A percentile compares a stretch with the other conserved stretches of the same genome.
Evolutionary conservation across 2,797 vertebrate genomes (phyloP).

Genomic region (Nasua narica): DNA sequence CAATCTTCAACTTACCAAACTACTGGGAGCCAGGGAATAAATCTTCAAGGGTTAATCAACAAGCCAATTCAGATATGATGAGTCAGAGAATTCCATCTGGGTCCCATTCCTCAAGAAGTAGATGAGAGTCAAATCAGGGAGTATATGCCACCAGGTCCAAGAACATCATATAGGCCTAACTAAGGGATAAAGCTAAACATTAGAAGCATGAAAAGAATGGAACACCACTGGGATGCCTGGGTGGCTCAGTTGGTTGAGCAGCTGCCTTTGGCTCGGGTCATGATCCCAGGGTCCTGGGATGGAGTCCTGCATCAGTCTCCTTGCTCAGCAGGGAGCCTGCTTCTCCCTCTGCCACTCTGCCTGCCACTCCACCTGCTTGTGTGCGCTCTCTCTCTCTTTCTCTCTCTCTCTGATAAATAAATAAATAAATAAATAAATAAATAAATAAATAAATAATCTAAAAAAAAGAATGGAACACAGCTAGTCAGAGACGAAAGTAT

Average conservation of each 20-base stretch:
- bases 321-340: too few relatives aligned
- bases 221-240: too few relatives aligned
- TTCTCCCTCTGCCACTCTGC: too few relatives aligned
- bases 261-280: too few relatives aligned
- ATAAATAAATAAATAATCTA: too few relatives aligned
- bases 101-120: not conserved
- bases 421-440: too few relatives aligned
- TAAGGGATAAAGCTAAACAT: not conserved
- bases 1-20: not conserved
- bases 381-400: too few relatives aligned
- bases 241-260: too few relatives aligned
- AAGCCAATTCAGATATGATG: not conserved
- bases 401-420: too few relatives aligned
- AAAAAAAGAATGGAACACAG: not conserved
- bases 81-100: not conserved
- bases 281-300: too few relatives aligned
- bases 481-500: not conserved
- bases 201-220: not conserved
- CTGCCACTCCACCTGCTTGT: too few relatives aligned
- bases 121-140: not conserved
- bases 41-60: not conserved
- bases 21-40: not conserved
- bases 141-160: not conserved
- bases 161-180: not conserved
- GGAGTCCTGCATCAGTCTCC: too few relatives aligned